Conservation (phyloP, 1,140 invertebrate species). For the Apis cerana region DNA sequence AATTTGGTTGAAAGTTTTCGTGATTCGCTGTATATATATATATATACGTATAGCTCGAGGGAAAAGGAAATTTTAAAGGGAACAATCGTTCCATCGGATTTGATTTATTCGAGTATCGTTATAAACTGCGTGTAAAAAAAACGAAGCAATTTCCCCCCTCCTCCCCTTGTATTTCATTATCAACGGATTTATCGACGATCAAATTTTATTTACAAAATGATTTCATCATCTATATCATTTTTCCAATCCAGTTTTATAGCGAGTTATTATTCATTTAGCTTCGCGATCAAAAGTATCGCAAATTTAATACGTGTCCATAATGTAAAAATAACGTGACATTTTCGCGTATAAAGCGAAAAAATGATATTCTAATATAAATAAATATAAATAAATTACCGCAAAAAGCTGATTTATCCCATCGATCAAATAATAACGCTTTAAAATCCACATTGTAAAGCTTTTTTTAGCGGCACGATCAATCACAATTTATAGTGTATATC, state of each 20-base stretch:
- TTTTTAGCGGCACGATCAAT: background rate
- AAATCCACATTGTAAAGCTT: slow-evolving; percentile 14
- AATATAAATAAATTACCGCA: background rate
- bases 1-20: background rate
- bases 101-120: background rate
- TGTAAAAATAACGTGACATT: too few species aligned
- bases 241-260: too few species aligned
- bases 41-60: background rate
- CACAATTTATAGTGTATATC: background rate
- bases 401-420: background rate
- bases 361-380: background rate
- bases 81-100: background rate
- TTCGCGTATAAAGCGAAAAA: too few species aligned
- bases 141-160: background rate
- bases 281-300: background rate
- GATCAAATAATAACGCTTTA: slow-evolving; percentile 3
- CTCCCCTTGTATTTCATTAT: too few species aligned
- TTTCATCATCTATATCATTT: background rate
- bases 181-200: too few species aligned
- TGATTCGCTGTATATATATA: background rate
- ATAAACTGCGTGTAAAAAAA: too few species aligned
- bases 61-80: background rate
- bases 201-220: background rate
- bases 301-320: too few species aligned
- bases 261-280: background rate